A percentile compares a stretch with the other conserved stretches of the same genome.
Evolutionary conservation across 2,113 vertebrate species (phyloP).

Genomic region (Sinocyclocheilus rhinocerous): DNA sequence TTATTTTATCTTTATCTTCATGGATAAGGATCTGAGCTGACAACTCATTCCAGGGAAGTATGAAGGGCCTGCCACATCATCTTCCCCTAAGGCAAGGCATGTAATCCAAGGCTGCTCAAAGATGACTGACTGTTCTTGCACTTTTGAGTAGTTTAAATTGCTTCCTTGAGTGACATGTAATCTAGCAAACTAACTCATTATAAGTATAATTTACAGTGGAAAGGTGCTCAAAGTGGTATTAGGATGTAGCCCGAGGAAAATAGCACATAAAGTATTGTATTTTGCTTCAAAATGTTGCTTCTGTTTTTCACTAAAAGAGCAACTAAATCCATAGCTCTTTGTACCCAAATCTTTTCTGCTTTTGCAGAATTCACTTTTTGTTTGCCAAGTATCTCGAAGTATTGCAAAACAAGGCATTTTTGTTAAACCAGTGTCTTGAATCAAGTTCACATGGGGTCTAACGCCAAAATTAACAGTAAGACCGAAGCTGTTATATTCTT

Average conservation of each 20-base stretch:
- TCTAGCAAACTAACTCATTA: neutral
- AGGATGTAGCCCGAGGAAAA: neutral
- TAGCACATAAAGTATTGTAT: neutral
- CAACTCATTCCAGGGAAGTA: neutral
- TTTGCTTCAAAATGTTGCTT: neutral
- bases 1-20: neutral
- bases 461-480: constrained; percentile 51
- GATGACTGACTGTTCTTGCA: constrained; percentile 5
- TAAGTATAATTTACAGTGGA: neutral
- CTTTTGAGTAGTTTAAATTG: neutral
- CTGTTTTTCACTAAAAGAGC: neutral
- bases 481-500: constrained; percentile 46
- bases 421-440: neutral
- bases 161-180: constrained; percentile 3
- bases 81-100: neutral
- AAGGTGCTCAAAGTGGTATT: neutral
- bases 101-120: neutral
- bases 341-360: neutral
- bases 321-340: neutral
- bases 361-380: neutral
- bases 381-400: neutral
- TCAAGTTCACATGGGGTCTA: constrained; percentile 36
- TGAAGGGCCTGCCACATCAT: neutral
- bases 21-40: neutral
- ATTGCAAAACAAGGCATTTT: neutral